Evolutionary conservation across 2,888 invertebrate genomes (phyloP), one percentile per base, ranked within the genome.

Genomic region (Agrochola circellaris): DNA sequence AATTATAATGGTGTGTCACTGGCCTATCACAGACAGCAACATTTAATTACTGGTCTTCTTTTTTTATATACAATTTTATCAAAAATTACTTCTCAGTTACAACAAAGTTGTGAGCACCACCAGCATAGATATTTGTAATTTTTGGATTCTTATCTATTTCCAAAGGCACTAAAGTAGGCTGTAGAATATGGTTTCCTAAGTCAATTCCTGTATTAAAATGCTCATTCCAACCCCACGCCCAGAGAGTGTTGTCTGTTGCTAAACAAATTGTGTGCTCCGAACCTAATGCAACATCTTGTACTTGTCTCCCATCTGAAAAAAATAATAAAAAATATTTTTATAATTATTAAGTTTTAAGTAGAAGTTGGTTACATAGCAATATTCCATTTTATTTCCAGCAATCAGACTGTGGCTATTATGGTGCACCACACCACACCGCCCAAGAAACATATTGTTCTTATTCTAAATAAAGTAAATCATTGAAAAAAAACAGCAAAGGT

Each of bases 141-240:
- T 77, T 83, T 60, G 77, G 77, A 84, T 87, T 89, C 66, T 77
- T 83, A 64, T 83, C 87, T 70, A 88, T 79, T 66, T 93, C 89
- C 48, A 95, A 79, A 61, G 92, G 90, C 58, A 96, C 93, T 86
- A 92, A 81, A 30, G 94, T 94, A 34, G 96, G 96, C 65, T 82
- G 79, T 78, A 90, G 90, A 30, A 96, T 92, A 73, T 89, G 87
- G n/a, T 87, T 82, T n/a, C 87, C 87, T 48, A 97, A 88, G 64
- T 84, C 84, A 58, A 91, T 98, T 73, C 98, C 99, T 89, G 98
- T 98, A 92, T 98, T 98, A 60, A 98, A 98, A 95, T 99, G 99
- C 91, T 99, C 99, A 94, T 99, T 99, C 99, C 99, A 99, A 1
- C 99, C 99, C 98, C 99, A 99, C 34, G 98, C 97, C 91, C 97